Evolutionary conservation across 2,888 invertebrate species (phyloP).

Genomic region (Spicauda simplicius): DNA sequence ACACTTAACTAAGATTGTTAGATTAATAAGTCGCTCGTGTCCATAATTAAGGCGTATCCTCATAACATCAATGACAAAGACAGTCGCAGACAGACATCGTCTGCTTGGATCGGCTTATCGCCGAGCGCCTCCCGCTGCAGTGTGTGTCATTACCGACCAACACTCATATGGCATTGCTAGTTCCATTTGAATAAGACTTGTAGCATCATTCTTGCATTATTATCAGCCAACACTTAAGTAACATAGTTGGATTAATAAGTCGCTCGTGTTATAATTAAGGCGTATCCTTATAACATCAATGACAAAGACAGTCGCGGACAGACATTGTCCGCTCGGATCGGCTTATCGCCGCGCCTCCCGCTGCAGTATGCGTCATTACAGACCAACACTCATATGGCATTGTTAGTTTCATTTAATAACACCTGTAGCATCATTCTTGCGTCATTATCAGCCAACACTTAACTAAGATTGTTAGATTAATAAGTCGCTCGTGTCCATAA

Average conservation of each 20-base stretch:
- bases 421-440: too few relatives aligned
- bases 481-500: too few relatives aligned
- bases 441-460: conserved; percentile 39
- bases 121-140: conserved; percentile 68
- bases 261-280: background rate
- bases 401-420: background rate
- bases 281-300: conserved; percentile 51
- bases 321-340: conserved; percentile 80
- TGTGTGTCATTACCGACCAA: conserved; percentile 64
- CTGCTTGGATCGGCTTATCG: conserved; percentile 81
- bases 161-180: background rate
- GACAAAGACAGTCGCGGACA: conserved; percentile 46
- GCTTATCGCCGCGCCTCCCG: conserved; percentile 76
- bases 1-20: background rate
- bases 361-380: conserved; percentile 74
- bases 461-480: too few relatives aligned
- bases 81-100: conserved; percentile 67
- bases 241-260: conserved; percentile 45
- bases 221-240: conserved; percentile 32
- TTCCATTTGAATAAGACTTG: background rate
- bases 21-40: background rate
- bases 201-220: too few relatives aligned
- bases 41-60: conserved; percentile 50
- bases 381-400: conserved; percentile 13
- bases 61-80: conserved; percentile 38